phyloP scores from a whole-genome alignment of 2,888 invertebrate genomes.

The Pachydiplax longipennis region DNA sequence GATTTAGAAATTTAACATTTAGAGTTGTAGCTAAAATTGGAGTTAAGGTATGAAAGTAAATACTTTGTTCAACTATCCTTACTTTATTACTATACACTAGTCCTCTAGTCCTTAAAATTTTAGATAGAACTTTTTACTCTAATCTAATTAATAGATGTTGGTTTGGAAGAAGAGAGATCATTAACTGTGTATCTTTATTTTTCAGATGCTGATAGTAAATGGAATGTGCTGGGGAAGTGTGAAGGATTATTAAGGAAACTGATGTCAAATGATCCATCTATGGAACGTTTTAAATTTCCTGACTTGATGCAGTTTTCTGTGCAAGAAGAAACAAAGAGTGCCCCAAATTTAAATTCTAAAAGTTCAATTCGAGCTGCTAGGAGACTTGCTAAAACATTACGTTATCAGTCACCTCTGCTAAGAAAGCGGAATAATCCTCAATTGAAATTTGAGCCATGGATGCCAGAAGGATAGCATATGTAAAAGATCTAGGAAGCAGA shows the following conservation, averaged over 20 bases:
- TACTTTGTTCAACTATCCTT: too few species aligned
- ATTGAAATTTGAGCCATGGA: slow-evolving; percentile 7
- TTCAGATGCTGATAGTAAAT: neutral
- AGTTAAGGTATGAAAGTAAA: too few species aligned
- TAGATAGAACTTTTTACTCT: too few species aligned
- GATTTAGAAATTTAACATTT: too few species aligned
- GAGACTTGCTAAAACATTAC: neutral
- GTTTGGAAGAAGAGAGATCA: too few species aligned
- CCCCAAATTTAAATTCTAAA: neutral
- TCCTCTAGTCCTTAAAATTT: too few species aligned
- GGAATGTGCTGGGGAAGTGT: neutral
- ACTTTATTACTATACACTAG: too few species aligned
- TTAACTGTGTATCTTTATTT: neutral
- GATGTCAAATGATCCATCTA: neutral
- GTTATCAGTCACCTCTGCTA: neutral
- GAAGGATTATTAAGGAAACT: neutral
- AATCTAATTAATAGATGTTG: too few species aligned
- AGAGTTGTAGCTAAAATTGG: too few species aligned
- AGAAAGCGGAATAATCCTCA: neutral
- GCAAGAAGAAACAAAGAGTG: neutral
- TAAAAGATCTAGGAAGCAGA: neutral
- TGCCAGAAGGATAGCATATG: neutral
- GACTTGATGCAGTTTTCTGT: neutral
- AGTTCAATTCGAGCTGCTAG: neutral
- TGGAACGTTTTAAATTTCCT: slow-evolving; percentile 11